Evolutionary conservation across 2,888 invertebrate genomes (phyloP), one percentile per base, ranked within the genome.

Genomic region (Hemicrepidius hirtus): DNA sequence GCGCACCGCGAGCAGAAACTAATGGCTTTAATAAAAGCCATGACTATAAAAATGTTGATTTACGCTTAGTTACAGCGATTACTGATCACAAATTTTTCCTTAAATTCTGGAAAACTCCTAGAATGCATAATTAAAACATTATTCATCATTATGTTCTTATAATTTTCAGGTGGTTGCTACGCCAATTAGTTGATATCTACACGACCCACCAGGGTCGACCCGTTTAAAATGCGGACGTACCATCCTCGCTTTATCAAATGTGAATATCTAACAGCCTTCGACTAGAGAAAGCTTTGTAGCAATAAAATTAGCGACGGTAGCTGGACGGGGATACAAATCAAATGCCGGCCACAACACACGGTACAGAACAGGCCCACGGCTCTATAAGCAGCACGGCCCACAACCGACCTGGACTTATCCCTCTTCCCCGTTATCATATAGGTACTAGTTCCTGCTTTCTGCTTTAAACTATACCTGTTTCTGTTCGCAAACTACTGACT

Each of bases 31-130:
- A 86, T 86, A 86, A 86, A 86, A 86, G 85, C 85, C 81, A 75
- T 80, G 85, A 85, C 86, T 85, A 86, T 86, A 86, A 86, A 86
- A 86, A 85, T 86, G 85, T 85, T 86, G 86, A 86, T 86, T 86
- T 86, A 86, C 86, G 85, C 83, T 83, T 83, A 84, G 84, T 84
- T 84, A 83, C 83, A 84, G 81, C 83, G 83, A 85, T 85, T 85
- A 85, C 83, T 82, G 83, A 84, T 84, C 83, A 82, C 85, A 85
- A 85, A 85, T 85, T 85, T 85, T 84, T 84, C 78, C 82, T 77
- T 79, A 82, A 83, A 84, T 81, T 81, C 82, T 81, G 78, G 82
- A 81, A 82, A 82, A 83, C 82, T 82, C 81, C 80, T 80, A 82
- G 84, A 83, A 84, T 83, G 83, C 80, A 85, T 84, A 84, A 85